These are phyloP conservation scores for Nannoperca australis DNA, from an alignment of 2,797 vertebrate species.

Conservation along the genomic window DNA sequence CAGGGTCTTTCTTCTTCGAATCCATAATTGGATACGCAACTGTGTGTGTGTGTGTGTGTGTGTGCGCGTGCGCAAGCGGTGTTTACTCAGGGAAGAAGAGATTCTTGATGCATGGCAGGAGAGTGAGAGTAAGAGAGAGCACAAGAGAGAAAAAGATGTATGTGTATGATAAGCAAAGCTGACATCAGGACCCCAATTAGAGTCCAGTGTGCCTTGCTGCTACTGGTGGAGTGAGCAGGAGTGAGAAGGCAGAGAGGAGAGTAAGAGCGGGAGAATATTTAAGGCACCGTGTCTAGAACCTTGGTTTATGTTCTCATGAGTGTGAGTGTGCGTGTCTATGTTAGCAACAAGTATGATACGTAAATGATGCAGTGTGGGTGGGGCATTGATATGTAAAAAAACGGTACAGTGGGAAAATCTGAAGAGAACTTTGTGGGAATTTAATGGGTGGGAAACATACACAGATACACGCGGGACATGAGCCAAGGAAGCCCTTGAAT, in stretches of 20 bases:
- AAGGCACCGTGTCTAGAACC: conserved; percentile 41
- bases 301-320: conserved; percentile 33
- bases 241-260: conserved; percentile 35
- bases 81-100: conserved; percentile 30
- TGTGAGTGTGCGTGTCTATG: background rate
- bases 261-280: conserved; percentile 65
- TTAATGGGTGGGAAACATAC: conserved; percentile 11
- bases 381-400: background rate
- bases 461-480: no score
- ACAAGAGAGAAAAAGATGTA: conserved; percentile 50
- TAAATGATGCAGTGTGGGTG: conserved; percentile 6
- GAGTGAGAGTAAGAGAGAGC: conserved; percentile 32
- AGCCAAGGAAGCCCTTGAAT: background rate
- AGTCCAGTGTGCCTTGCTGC: conserved; percentile 50
- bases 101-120: conserved; percentile 52
- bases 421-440: conserved; percentile 13
- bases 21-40: conserved; percentile 60
- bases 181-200: conserved; percentile 83
- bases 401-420: background rate
- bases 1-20: conserved; percentile 27
- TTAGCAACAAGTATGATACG: conserved; percentile 3
- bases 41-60: background rate
- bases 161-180: conserved; percentile 68
- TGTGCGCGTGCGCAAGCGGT: background rate
- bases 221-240: conserved; percentile 37